These are phyloP conservation scores for Sebastes vulpes DNA, from an alignment of 2,797 vertebrate genomes.

Conservation along the genomic window DNA sequence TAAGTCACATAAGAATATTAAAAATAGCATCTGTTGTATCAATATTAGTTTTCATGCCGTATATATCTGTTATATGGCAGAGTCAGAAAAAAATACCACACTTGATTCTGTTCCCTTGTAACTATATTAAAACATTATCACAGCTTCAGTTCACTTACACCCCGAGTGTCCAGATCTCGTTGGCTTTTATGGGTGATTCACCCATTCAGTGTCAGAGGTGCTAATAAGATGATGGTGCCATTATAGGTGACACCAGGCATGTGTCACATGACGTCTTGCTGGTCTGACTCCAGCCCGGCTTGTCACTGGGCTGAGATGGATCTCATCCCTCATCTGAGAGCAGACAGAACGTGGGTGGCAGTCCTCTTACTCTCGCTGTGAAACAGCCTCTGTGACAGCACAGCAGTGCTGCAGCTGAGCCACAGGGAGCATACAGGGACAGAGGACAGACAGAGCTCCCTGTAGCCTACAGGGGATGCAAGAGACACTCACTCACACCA, in stretches of 20 bases:
- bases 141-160: slow-evolving; percentile 9
- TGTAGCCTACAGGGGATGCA: slow-evolving; percentile 52
- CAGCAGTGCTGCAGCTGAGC: slow-evolving; percentile 73
- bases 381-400: slow-evolving; percentile 61
- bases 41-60: not conserved
- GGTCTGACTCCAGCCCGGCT: slow-evolving; percentile 38
- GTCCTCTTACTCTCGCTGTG: slow-evolving; percentile 53
- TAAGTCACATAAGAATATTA: not conserved
- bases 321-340: slow-evolving; percentile 58
- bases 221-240: slow-evolving; percentile 65
- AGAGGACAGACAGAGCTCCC: slow-evolving; percentile 44
- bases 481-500: slow-evolving; percentile 49
- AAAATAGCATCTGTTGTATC: not conserved
- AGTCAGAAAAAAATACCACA: not conserved
- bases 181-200: slow-evolving; percentile 24
- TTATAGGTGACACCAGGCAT: slow-evolving; percentile 67
- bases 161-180: slow-evolving; percentile 7
- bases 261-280: slow-evolving; percentile 62
- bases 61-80: not conserved
- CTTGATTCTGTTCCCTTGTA: not conserved
- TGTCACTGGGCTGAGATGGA: slow-evolving; percentile 57
- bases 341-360: slow-evolving; percentile 71
- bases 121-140: slow-evolving; percentile 2
- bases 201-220: slow-evolving; percentile 51
- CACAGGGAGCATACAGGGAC: slow-evolving; percentile 58